Base-by-base conservation (phyloP, 2,888 invertebrate genomes). In the Agrilus cyanescens region DNA sequence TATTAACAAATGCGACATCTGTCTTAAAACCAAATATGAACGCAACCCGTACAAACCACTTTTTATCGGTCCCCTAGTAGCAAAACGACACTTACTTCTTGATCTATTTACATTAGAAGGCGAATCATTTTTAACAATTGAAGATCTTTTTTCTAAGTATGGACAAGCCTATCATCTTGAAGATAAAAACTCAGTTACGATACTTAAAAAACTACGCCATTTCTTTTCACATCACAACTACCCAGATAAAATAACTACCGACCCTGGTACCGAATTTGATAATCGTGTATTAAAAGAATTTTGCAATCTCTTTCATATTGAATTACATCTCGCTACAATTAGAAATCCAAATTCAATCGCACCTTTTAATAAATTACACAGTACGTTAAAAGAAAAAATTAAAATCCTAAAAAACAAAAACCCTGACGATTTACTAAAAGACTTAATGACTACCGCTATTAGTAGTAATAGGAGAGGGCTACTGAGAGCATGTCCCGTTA, bases 321-420 rank as follows among this genome's bases (percentile, higher is more conserved):
- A 41, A 3, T 12, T 25, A 25, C 13, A 37, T 4, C 30, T 29
- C 18, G 29, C 15, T 14, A 37, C 18, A 12, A 41, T 13, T 12
- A 35, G 39, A 6, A 43, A 39, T 20, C 16, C 32, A 7, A 43
- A 10, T 10, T 43, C 39, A 8, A 40, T 36, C 12, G 34, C 36
- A 1, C 37, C 31, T 1, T 13, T 40, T 14, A 40, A 46, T 12
- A 12, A 43, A 32, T 14, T 42, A 16, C 43, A 43, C n/a, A 44
- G 16, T 12, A 43, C 43, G 7, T 20, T 43, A 43, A 12, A 44
- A n/a, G 43, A 43, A 18, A 44, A 43, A 43, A 30, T 43, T 10
- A 32, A 41, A 44, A 33, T 12, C 13, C 13, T 16, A n/a, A 42
- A 42, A 30, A 12, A 20, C n/a, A 20, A 15, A n/a, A 46, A 18